Conservation (phyloP, 30 jellyfish, hydroid and myxozoan genomes). For the Cassiopea xamachana region DNA sequence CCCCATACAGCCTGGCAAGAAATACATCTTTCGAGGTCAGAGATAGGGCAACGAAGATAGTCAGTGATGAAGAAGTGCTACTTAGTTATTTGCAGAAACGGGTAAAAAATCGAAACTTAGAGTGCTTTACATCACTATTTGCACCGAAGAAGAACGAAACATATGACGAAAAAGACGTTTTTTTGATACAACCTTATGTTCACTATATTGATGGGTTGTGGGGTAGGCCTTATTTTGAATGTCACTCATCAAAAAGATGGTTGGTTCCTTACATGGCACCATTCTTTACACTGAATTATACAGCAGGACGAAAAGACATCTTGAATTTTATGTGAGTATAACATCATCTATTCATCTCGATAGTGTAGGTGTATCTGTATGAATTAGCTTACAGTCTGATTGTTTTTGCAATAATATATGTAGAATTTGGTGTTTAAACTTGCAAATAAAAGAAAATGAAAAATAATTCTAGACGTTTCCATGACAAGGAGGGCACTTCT, state of each 20-base stretch:
- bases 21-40: conserved; percentile 9
- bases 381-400: too few species aligned
- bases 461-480: too few species aligned
- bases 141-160: conserved; percentile 24
- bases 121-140: conserved; percentile 33
- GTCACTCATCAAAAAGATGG: conserved; percentile 49
- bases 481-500: too few species aligned
- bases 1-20: conserved; percentile 43
- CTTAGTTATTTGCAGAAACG: conserved; percentile 19
- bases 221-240: conserved; percentile 78
- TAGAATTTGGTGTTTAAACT: too few species aligned
- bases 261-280: conserved; percentile 55
- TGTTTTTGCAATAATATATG: too few species aligned
- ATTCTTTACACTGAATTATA: conserved; percentile 25
- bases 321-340: conserved; percentile 30
- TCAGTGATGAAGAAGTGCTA: not conserved
- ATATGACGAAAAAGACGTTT: not conserved
- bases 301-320: not conserved
- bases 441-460: too few species aligned
- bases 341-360: not conserved
- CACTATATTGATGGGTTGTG: conserved; percentile 63
- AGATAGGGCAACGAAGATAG: conserved; percentile 22
- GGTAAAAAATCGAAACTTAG: conserved; percentile 4
- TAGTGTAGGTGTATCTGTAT: too few species aligned
- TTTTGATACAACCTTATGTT: conserved; percentile 27